Evolutionary conservation across 2,888 invertebrate genomes (phyloP).

Genomic region (Lymantria dispar): DNA sequence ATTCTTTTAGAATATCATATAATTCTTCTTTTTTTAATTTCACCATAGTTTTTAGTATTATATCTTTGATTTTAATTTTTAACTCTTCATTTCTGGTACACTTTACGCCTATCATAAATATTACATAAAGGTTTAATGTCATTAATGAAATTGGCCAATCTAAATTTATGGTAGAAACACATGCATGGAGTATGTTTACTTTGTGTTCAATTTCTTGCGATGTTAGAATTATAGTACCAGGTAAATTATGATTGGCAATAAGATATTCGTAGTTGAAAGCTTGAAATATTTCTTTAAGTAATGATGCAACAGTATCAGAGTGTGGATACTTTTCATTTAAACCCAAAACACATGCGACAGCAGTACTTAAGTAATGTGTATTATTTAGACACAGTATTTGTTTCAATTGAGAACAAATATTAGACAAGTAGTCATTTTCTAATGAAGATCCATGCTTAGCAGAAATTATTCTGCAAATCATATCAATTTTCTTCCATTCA

Average conservation of each 20-base stretch:
- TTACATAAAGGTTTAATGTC: constrained; percentile 58
- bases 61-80: constrained; percentile 56
- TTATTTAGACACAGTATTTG: constrained; percentile 69
- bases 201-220: constrained; percentile 62
- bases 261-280: constrained; percentile 49
- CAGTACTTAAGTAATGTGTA: constrained; percentile 71
- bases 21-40: constrained; percentile 41
- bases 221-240: constrained; percentile 62
- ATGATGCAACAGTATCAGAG: constrained; percentile 51
- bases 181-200: constrained; percentile 60
- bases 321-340: constrained; percentile 76
- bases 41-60: constrained; percentile 59
- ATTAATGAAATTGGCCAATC: constrained; percentile 59
- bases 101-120: constrained; percentile 65
- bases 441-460: constrained; percentile 72
- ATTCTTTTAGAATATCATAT: constrained; percentile 30
- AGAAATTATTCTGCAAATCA: constrained; percentile 85
- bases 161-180: constrained; percentile 48
- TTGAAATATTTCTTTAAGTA: constrained; percentile 50
- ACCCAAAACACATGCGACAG: constrained; percentile 78
- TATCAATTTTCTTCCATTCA: constrained; percentile 86
- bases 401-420: constrained; percentile 77
- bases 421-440: constrained; percentile 76
- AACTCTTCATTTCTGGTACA: constrained; percentile 55
- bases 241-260: constrained; percentile 37